Conservation (phyloP, 1,140 invertebrate genomes). For the Triops cancriformis region DNA sequence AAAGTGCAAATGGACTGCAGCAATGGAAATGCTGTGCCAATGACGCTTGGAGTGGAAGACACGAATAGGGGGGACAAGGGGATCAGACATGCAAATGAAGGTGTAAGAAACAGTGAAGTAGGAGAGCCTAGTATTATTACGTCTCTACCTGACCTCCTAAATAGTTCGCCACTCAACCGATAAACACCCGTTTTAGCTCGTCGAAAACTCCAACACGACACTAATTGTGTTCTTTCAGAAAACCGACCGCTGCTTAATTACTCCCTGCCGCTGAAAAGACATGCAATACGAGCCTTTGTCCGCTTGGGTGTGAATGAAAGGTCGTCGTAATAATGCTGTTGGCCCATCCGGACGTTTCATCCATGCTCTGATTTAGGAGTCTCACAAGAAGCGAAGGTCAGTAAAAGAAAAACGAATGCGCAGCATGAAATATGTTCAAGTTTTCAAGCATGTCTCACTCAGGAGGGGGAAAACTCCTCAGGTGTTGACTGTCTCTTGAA, state of each 20-base stretch:
- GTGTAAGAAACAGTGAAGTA: background rate
- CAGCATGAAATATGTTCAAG: no score
- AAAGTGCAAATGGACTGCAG: background rate
- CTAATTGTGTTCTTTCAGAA: background rate
- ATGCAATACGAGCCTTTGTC: no score
- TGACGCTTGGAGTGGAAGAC: background rate
- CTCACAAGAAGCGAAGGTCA: no score
- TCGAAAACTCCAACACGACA: background rate
- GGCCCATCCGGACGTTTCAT: no score
- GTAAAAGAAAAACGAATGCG: no score
- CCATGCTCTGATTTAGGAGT: no score
- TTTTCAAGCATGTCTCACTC: no score
- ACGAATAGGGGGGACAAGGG: background rate
- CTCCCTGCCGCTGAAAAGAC: no score
- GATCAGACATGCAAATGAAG: background rate
- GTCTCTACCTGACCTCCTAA: background rate
- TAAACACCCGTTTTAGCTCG: background rate
- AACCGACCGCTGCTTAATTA: background rate
- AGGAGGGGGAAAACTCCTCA: no score
- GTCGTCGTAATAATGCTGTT: no score
- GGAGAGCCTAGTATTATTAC: background rate
- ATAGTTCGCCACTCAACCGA: background rate
- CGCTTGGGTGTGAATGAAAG: no score
- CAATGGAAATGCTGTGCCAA: background rate
- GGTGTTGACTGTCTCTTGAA: no score